Evolutionary conservation across 2,113 vertebrate genomes (phyloP).

Genomic region (Rhipidura dahli): DNA sequence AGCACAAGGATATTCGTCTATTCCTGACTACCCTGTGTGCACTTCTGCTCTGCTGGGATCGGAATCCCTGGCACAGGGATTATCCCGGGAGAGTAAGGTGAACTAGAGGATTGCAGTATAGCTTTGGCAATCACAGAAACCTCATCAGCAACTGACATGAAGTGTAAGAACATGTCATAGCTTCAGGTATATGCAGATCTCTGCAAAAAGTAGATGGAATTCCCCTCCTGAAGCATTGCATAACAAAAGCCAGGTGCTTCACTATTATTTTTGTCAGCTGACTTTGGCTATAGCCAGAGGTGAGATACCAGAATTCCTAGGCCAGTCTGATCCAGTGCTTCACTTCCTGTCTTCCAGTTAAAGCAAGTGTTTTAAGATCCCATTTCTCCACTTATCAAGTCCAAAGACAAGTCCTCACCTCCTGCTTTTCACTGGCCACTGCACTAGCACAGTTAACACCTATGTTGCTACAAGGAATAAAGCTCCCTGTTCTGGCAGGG

Average conservation of each 20-base stretch:
- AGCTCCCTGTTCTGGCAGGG: neutral
- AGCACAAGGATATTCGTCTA: neutral
- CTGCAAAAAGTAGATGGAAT: conserved; percentile 20
- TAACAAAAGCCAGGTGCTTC: conserved; percentile 48
- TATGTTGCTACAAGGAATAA: neutral
- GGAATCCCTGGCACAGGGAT: neutral
- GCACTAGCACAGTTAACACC: neutral
- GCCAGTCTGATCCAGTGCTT: conserved; percentile 34
- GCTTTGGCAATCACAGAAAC: neutral
- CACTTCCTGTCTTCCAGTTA: conserved; percentile 44
- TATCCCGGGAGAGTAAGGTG: neutral
- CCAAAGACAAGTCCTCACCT: neutral
- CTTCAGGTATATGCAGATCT: neutral
- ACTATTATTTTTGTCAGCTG: conserved; percentile 47
- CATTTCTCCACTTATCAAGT: neutral
- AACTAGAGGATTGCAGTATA: neutral
- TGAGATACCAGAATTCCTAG: neutral
- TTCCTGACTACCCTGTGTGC: neutral
- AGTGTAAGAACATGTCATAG: neutral
- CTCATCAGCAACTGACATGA: neutral
- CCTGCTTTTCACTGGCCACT: neutral
- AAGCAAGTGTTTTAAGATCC: neutral
- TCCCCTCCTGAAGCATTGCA: conserved; percentile 40
- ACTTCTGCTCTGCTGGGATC: accelerated
- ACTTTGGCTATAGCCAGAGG: conserved; percentile 20